Evolutionary conservation across 2,797 vertebrate species (phyloP), one percentile per base, ranked within the genome.

Genomic region (Serranus cabrilla): DNA sequence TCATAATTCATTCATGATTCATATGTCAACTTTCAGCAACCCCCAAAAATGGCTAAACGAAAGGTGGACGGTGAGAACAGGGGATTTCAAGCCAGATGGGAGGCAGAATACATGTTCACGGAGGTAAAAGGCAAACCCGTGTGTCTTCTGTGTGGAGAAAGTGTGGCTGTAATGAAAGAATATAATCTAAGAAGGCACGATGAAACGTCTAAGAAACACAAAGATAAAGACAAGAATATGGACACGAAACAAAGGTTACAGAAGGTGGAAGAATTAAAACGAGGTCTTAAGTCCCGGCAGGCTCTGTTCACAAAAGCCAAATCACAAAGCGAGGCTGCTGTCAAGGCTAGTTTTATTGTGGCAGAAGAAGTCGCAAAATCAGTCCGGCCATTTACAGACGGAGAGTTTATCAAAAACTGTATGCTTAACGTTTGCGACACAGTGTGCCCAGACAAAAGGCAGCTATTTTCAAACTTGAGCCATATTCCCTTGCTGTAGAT

Each of bases 81-180:
- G 39, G 12, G 39, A 11, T 40, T 13, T 40, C 11, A 40, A 40
- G 39, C 39, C 39, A 40, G 39, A 11, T 40, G 39, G 39, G 39
- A 40, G 39, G 39, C 37, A 39, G 37, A 39, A 7, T 40, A 40
- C 39, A 40, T 40, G 39, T 40, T 40, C 11, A 40, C 39, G 39
- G 39, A 40, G 39, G 39, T 40, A 40, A 40, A 40, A 40, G 39
- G 12, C 39, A 40, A 40, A 40, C 46, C 76, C 23, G 47, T 60
- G 61, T 78, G 75, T 60, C 61, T 78, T 59, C 54, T 71, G 68
- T 78, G 68, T 60, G 68, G 75, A 66, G 68, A 72, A 65, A 60
- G 27, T 71, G 0, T 71, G 61, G 61, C 61, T 18, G 61, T 71
- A 55, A 60, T 72, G 39, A 78, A 66, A 60, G 69, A 78, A 20